Evolutionary conservation across 1,140 invertebrate genomes (phyloP), one percentile per base, ranked within the genome.

Genomic region (Bombyx mori): DNA sequence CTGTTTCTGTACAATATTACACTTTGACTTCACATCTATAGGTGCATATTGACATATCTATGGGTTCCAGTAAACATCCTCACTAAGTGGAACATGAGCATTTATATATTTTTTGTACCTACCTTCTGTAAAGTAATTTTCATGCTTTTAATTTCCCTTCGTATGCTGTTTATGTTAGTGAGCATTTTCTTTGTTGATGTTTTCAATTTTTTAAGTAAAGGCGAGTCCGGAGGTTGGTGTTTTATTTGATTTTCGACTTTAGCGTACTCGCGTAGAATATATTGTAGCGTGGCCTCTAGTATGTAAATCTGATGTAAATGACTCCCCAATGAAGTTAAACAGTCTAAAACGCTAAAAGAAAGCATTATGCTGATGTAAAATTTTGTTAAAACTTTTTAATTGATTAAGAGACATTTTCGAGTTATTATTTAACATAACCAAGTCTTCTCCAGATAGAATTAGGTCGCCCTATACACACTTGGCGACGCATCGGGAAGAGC

Each of bases 221-320:
- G 75, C 7, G 78, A 77, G 44, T 83, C 80, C 0, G 81, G 78
- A 0, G 80, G 76, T 58, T 86, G 77, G 49, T 66, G 75, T 59
- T 82, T 81, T 0, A 85, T 70, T 71, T 79, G 71, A 49, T 73
- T 67, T 9, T 78, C 71, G 46, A 82, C 63, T 53, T 60, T 77
- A 49, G 62, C 71, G 42, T 76, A 85, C 44, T 79, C 77, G 1
- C 82, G 68, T 44, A 84, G 47, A 7, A 69, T 61, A 44, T 87
- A 87, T 56, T 76, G 72, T 42, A 87, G 52, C 3, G 80, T 79
- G 2, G 75, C 68, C 57, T 87, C 79, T 56, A 84, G 62, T n/a
- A 85, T 75, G 53, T 85, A 85, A 51, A 87, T 51, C 57, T 86
- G 84, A 61, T 82, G 77, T 43, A 87, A 53, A 53, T 86, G 82